Conservation (phyloP, 2,888 invertebrate genomes). For the Oligia strigilis region DNA sequence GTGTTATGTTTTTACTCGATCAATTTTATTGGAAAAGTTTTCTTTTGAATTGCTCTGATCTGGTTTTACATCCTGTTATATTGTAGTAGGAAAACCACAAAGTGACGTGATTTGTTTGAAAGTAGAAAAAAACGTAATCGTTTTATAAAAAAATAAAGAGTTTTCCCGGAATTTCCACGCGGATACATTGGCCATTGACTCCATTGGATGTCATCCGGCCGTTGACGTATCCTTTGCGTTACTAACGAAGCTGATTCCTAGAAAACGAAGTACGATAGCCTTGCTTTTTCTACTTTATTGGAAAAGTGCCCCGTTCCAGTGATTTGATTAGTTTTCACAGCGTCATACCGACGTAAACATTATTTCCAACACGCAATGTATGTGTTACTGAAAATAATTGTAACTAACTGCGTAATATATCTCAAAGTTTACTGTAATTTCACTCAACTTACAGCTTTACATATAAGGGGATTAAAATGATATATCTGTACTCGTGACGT, state of each 20-base stretch:
- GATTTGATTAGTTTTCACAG: slow-evolving; percentile 36
- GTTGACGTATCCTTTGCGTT: slow-evolving; percentile 45
- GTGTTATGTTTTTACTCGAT: slow-evolving; percentile 10
- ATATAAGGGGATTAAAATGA: slow-evolving; percentile 66
- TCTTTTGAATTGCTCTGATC: background rate
- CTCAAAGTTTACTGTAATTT: slow-evolving; percentile 50
- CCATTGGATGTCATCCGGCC: slow-evolving; percentile 29
- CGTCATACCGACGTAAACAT: slow-evolving; percentile 26
- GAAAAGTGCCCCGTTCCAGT: slow-evolving; percentile 27
- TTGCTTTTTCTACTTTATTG: slow-evolving; percentile 26
- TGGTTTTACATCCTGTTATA: slow-evolving; percentile 6
- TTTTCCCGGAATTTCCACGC: slow-evolving; percentile 46
- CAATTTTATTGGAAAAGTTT: background rate
- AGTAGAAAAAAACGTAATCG: slow-evolving; percentile 5
- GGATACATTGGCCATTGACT: slow-evolving; percentile 38
- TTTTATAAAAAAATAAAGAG: slow-evolving; percentile 31
- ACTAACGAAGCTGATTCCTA: slow-evolving; percentile 42
- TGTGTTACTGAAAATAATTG: slow-evolving; percentile 33
- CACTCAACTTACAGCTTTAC: slow-evolving; percentile 58
- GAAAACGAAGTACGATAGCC: slow-evolving; percentile 27
- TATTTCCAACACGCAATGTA: slow-evolving; percentile 30
- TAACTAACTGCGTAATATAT: slow-evolving; percentile 45
- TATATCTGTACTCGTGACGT: slow-evolving; percentile 74
- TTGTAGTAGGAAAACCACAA: background rate
- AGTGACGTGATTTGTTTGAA: slow-evolving; percentile 7